These are phyloP conservation scores for Megaptera novaeangliae DNA, from an alignment of 2,113 vertebrate genomes.

Conservation along the genomic window DNA sequence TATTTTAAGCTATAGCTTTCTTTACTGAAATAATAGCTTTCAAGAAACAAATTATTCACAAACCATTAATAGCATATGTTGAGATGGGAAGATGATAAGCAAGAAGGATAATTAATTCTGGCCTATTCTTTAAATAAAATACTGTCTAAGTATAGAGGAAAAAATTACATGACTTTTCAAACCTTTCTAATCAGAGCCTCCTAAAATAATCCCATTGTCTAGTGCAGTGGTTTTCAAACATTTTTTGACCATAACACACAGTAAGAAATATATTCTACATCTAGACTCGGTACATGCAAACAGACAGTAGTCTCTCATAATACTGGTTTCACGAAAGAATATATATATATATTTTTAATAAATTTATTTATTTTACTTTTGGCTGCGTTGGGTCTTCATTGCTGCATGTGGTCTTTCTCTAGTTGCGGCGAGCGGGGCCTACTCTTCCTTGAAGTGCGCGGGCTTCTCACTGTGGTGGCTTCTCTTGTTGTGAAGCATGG, in stretches of 20 bases:
- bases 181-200: background rate
- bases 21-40: constrained; percentile 33
- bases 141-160: background rate
- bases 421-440: no score
- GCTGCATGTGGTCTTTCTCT: no score
- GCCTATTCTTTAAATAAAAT: constrained; percentile 27
- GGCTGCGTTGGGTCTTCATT: no score
- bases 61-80: constrained; percentile 24
- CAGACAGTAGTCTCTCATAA: background rate
- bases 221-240: background rate
- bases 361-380: no score
- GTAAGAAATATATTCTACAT: background rate
- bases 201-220: background rate
- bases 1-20: constrained; percentile 8
- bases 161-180: constrained; percentile 39
- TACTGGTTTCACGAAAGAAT: background rate
- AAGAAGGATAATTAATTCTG: constrained; percentile 28
- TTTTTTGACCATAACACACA: background rate
- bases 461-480: no score
- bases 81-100: background rate
- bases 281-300: background rate
- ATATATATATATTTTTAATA: background rate
- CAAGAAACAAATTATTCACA: constrained; percentile 30
- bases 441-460: no score
- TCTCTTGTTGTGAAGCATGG: no score